Evolutionary conservation across 2,888 invertebrate genomes (phyloP).

Genomic region (Nymphalis polychloros): DNA sequence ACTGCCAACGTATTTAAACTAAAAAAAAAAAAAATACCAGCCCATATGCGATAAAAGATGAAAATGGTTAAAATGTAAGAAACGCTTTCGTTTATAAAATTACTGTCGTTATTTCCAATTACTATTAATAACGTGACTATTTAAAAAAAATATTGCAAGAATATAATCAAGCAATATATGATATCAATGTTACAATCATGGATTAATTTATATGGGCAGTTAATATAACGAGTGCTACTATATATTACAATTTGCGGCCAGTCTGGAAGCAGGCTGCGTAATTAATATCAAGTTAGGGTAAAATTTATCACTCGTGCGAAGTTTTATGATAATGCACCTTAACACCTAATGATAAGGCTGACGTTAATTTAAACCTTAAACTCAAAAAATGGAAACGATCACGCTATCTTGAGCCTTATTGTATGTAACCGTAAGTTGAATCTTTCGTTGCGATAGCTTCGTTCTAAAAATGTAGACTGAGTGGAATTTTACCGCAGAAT

Average conservation of each 20-base stretch:
- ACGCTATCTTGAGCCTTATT: slow-evolving; percentile 29
- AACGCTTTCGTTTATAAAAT: too few relatives aligned
- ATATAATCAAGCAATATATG: slow-evolving; percentile 16
- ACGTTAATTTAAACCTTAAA: slow-evolving; percentile 17
- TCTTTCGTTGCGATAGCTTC: slow-evolving; percentile 4
- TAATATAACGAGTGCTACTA: slow-evolving; percentile 43
- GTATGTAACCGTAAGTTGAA: slow-evolving; percentile 19
- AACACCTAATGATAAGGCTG: slow-evolving; percentile 34
- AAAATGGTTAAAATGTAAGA: too few relatives aligned
- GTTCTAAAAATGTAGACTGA: slow-evolving; percentile 46
- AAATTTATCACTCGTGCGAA: slow-evolving; percentile 54
- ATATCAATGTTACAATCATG: slow-evolving; percentile 30
- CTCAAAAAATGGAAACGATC: slow-evolving; percentile 15
- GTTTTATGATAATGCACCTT: slow-evolving; percentile 49
- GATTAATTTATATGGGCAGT: slow-evolving; percentile 41
- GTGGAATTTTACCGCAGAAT: slow-evolving; percentile 46
- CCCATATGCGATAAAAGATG: too few relatives aligned
- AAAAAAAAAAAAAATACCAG: too few relatives aligned
- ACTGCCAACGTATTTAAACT: too few relatives aligned
- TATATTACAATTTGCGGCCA: slow-evolving; percentile 53
- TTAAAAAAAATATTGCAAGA: background rate
- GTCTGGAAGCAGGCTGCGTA: slow-evolving; percentile 57
- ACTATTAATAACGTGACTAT: too few relatives aligned
- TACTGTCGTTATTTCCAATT: too few relatives aligned
- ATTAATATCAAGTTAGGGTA: slow-evolving; percentile 77